Base-by-base conservation (phyloP, 2,888 invertebrate genomes). In the Coenonympha glycerion region DNA sequence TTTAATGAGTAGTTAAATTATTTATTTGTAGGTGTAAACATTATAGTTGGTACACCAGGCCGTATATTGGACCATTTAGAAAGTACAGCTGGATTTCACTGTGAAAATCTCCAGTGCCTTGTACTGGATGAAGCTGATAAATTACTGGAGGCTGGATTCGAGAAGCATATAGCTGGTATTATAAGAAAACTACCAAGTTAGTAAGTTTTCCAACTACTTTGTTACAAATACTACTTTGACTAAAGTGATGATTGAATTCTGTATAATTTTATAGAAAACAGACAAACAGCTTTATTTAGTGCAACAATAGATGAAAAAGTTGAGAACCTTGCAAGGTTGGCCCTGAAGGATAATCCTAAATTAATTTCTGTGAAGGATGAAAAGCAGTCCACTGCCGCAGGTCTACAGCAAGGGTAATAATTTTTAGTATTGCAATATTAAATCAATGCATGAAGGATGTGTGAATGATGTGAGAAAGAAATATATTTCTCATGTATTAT, bases 121-220 rank as follows among this genome's bases (percentile, higher is more conserved):
- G 90, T 99, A 18, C 93, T 99, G 65, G 98, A 99, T 78, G 98
- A 99, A 84, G 98, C 98, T 22, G 98, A 99, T 85, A 90, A 97
- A 66, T 94, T 98, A 61, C 86, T 99, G 48, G 97, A 98, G 73
- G 94, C 97, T 69, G 98, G 98, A 22, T 99, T 98, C 80, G 96
- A 98, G 74, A 95, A 96, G 73, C 97, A 98, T 72, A 90, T 99
- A 73, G 95, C 93, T 52, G 95, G 96, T 74, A 98, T 99, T 57
- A 89, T 99, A 18, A 92, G 93, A 65, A 84, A 96, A 56, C 81
- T 99, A 58, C 98, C 98, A 66, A 76, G 85, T 85, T 51, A 71
- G 77, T 72, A 16, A 9, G 16, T 9, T 31, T 6, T 16, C 5
- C 28, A 5, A 26, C n/a, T 26, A 26, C 26, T 26, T 26, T 26